phyloP scores from a whole-genome alignment of 2,888 invertebrate genomes.

The Epistrophella euchroma region DNA sequence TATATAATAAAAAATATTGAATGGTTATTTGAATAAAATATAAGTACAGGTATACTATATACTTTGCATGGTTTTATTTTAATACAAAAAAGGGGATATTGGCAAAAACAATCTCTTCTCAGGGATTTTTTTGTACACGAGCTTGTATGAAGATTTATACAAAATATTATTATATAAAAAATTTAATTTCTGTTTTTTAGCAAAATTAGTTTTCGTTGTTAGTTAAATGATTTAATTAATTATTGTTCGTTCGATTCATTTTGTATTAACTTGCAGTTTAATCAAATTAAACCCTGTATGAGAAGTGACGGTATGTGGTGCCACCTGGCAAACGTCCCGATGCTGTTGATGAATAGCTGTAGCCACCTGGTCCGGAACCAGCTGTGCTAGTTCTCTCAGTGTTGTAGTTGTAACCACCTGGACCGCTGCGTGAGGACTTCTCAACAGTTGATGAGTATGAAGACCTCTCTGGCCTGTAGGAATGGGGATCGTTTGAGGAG shows the following conservation, averaged over 20 bases:
- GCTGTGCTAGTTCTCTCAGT: conserved; percentile 90
- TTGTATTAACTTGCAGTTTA: conserved; percentile 2
- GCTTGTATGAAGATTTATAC: conserved; percentile 46
- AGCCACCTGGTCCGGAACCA: conserved; percentile 91
- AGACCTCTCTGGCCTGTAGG: conserved; percentile 86
- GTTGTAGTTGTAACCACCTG: conserved; percentile 91
- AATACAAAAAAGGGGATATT: conserved; percentile 50
- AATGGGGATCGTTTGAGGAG: conserved; percentile 85
- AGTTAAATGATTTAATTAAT: conserved; percentile 39
- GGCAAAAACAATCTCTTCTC: conserved; percentile 50
- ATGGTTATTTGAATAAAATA: conserved; percentile 58
- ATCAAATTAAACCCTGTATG: conserved; percentile 90
- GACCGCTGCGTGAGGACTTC: conserved; percentile 88
- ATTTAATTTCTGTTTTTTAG: conserved; percentile 6
- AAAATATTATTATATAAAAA: conserved; percentile 12
- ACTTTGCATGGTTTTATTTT: conserved; percentile 42
- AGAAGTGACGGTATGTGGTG: conserved; percentile 92
- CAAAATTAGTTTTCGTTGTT: conserved; percentile 46
- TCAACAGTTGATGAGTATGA: conserved; percentile 89
- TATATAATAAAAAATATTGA: conserved; percentile 54
- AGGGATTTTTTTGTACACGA: conserved; percentile 50
- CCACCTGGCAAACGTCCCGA: conserved; percentile 93
- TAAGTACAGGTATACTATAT: conserved; percentile 5
- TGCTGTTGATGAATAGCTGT: conserved; percentile 91
- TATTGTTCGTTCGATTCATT: conserved; percentile 51